Base-by-base conservation (phyloP, 2,797 vertebrate species). In the Spinibarbus caldwelli region DNA sequence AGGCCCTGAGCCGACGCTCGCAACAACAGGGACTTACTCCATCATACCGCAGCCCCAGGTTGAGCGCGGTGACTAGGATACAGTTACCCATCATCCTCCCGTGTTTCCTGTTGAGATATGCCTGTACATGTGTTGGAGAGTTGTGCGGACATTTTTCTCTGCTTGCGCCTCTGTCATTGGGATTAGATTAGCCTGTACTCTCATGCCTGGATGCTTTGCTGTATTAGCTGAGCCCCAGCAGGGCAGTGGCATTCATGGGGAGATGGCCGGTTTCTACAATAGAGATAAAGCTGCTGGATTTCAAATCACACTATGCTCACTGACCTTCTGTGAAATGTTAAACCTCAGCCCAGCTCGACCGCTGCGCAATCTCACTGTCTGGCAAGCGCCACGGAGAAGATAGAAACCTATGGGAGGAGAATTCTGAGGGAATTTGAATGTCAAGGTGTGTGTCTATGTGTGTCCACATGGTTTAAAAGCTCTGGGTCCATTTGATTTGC, bases 261-360 rank as follows among this genome's bases (percentile, higher is more conserved):
- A 83, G 86, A 72, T 72, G 83, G 72, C 72, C 47, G 52, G 36
- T 78, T 85, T 83, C 82, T 85, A 85, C 78, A 85, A 62, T 68
- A 80, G 72, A 86, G 89, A 89, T 88, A 86, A 89, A 87, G 89
- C 88, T 84, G 84, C 85, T 79, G 80, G 88, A 86, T 88, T 88
- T 89, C 78, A 80, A 71, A 87, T 90, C 86, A 86, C 86, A 86
- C 82, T 57, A 83, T 87, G 85, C 82, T 90, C 86, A 80, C 78
- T 89, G 90, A 91, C 89, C 90, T 91, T 90, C 88, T 90, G 89
- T 81, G 84, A 89, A 88, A 90, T 91, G 87, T 87, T 88, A 84
- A 70, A 84, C 79, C 81, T 88, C 82, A 77, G 80, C 83, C 85
- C 85, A 29, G 73, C 81, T 70, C 70, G 38, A 43, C 84, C 57